Evolutionary conservation across 2,888 invertebrate species (phyloP), one percentile per base, ranked within the genome.

Genomic region (Strigamia maritima): DNA sequence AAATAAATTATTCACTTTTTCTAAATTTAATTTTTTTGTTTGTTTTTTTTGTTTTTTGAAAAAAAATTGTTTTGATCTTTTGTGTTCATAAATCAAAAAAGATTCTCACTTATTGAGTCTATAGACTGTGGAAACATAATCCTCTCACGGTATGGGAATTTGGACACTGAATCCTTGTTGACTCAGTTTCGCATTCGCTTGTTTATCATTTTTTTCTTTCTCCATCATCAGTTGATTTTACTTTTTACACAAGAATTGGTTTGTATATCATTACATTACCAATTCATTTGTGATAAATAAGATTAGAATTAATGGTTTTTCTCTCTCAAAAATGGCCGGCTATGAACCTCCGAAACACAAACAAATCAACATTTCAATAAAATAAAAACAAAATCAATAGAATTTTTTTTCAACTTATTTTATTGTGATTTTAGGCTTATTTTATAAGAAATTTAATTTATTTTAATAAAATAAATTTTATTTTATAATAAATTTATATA

Each of bases 241-340:
- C 14, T 26, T 60, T 65, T 65, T 65, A 65, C 65, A 65, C 65
- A 6, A 65, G 65, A 65, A 65, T 49, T 49, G 49, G 49, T 49
- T 49, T 65, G 65, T 26, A 26, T 65, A 65, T 65, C 65, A 12
- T 10, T 65, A 65, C 65, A 12, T 10, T 65, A 65, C 24, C 65
- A 65, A 49, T 65, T 65, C 65, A 65, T 65, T 65, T 65, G 65
- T 65, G 14, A 65, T 26, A 65, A 65, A 65, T 65, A 26, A 65
- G 65, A 65, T 65, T 65, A 65, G 65, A 65, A 26, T 49, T 49
- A 49, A 49, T 49, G n/a, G 14, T 7, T 49, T 49, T 6, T 49
- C 49, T 49, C 49, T 49, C 19, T 19, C n/a, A 7, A 49, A 49
- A 49, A 49, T 49, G 49, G 49, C 49, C 16, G 49, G 2, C 6